A percentile compares a stretch with the other conserved stretches of the same genome.
Conservation (phyloP, 1,140 invertebrate species). For the Trachymyrmex septentrionalis region DNA sequence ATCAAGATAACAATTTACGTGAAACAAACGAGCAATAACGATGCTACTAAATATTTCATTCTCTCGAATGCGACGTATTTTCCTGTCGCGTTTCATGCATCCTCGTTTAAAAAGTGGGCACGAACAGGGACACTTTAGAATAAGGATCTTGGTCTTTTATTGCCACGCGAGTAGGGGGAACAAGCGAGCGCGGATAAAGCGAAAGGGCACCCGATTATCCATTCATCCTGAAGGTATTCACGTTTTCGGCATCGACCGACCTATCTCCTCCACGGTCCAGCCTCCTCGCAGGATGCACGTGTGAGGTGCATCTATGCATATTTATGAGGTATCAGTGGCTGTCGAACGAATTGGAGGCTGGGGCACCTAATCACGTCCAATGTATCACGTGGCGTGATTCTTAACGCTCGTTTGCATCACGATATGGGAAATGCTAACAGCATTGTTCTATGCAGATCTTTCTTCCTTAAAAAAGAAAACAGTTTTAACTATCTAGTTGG, state of each 20-base stretch:
- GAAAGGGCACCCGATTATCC: constrained; percentile 73
- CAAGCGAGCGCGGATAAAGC: constrained; percentile 44
- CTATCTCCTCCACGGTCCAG: constrained; percentile 47
- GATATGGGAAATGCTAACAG: neutral
- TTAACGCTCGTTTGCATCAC: neutral
- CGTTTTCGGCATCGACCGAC: constrained; percentile 58
- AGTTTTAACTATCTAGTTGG: neutral
- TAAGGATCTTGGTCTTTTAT: constrained; percentile 66
- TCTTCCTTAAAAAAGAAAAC: neutral
- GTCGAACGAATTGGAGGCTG: constrained; percentile 51
- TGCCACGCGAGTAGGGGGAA: constrained; percentile 29
- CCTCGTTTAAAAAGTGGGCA: constrained; percentile 74
- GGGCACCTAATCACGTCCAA: constrained; percentile 45
- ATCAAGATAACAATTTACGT: constrained; percentile 30
- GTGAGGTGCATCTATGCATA: constrained; percentile 52
- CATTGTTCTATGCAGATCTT: neutral
- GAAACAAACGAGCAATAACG: constrained; percentile 9
- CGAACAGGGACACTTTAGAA: constrained; percentile 64
- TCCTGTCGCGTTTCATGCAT: neutral
- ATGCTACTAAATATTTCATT: constrained; percentile 63
- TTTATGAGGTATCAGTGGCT: constrained; percentile 42
- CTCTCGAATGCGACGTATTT: neutral
- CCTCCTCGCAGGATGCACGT: constrained; percentile 54
- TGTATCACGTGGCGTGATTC: constrained; percentile 45
- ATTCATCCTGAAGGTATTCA: constrained; percentile 73